Conservation (phyloP, 2,797 vertebrate genomes). For the Hybognathus amarus region DNA sequence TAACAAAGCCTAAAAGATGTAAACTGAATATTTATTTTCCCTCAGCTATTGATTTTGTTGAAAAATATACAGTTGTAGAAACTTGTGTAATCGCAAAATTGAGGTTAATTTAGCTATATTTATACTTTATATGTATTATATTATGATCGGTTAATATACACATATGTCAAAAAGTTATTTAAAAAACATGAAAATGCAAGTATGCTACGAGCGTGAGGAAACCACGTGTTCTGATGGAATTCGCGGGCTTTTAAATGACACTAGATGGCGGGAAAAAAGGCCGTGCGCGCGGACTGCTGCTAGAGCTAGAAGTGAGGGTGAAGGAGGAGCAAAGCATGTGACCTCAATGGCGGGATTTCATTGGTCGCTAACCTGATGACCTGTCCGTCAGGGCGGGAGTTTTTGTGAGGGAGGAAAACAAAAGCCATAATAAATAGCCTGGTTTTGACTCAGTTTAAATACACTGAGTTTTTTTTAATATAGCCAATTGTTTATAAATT, state of each 20-base stretch:
- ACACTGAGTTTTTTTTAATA: background rate
- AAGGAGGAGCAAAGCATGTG: background rate
- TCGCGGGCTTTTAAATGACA: slow-evolving; percentile 38
- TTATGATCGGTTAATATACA: too few relatives aligned
- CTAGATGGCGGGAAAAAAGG: slow-evolving; percentile 76
- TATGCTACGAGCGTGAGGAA: too few relatives aligned
- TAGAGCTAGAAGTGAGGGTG: background rate
- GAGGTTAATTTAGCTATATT: background rate
- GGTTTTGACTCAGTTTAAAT: too few relatives aligned
- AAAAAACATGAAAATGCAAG: background rate
- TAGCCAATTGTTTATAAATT: background rate
- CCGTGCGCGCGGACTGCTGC: slow-evolving; percentile 52
- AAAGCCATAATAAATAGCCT: background rate
- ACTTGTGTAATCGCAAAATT: background rate
- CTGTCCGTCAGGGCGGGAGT: background rate
- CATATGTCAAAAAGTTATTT: too few relatives aligned
- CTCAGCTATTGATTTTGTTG: background rate
- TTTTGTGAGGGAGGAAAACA: slow-evolving; percentile 16
- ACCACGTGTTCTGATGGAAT: slow-evolving; percentile 9
- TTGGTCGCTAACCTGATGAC: background rate
- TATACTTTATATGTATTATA: background rate
- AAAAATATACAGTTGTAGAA: background rate
- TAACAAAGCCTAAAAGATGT: background rate
- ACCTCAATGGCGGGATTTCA: background rate
- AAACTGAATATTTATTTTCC: background rate